Evolutionary conservation across 2,888 invertebrate genomes (phyloP).

Genomic region (Adela reaumurella): DNA sequence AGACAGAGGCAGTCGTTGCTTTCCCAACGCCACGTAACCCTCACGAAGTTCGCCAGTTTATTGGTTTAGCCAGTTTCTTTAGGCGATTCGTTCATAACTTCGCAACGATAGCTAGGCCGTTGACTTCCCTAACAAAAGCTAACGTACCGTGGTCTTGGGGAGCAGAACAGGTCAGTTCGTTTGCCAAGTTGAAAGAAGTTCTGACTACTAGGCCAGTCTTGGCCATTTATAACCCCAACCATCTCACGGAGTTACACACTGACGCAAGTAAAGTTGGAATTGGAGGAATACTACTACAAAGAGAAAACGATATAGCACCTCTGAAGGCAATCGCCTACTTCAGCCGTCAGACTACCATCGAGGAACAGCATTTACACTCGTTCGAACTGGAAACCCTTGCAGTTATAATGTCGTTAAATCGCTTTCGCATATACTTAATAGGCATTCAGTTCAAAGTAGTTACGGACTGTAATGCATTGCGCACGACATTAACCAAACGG

Average conservation of each 20-base stretch:
- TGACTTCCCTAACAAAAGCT: conserved; percentile 5
- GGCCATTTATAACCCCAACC: conserved; percentile 15
- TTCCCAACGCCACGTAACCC: conserved; percentile 4
- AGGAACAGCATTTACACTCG: conserved; percentile 20
- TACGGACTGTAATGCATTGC: conserved; percentile 19
- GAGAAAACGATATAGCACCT: conserved; percentile 10
- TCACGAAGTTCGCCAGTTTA: conserved; percentile 5
- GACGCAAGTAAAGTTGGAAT: conserved; percentile 11
- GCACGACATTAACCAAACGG: conserved; percentile 16
- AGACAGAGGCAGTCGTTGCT: conserved; percentile 4
- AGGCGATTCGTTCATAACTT: conserved; percentile 6
- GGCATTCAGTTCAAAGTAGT: conserved; percentile 12
- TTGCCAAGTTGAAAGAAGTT: not conserved
- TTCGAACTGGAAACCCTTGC: conserved; percentile 24
- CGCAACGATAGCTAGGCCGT: conserved; percentile 1
- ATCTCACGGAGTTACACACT: conserved; percentile 14
- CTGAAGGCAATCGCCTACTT: conserved; percentile 13
- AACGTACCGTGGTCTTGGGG: conserved; percentile 1
- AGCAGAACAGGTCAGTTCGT: not conserved
- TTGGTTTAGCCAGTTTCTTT: conserved; percentile 6
- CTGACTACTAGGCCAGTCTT: conserved; percentile 12
- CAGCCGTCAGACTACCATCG: conserved; percentile 17
- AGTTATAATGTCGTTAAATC: conserved; percentile 16
- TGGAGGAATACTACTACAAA: conserved; percentile 13
- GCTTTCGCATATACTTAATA: conserved; percentile 17